Conservation (phyloP, 2,888 invertebrate species). For the Volucella bombylans region DNA sequence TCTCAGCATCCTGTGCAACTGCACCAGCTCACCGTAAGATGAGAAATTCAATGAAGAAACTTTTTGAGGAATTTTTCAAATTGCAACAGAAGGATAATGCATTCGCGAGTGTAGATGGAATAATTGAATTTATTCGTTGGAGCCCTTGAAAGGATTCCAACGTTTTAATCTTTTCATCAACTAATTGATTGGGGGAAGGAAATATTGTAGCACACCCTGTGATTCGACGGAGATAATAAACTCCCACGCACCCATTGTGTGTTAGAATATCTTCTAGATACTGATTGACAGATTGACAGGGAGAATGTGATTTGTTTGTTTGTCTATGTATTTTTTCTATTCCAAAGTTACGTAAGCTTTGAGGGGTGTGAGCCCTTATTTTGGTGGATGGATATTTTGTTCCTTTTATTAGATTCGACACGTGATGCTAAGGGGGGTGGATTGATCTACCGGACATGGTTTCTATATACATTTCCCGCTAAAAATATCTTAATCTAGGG, state of each 20-base stretch:
- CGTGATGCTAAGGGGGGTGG: too few relatives aligned
- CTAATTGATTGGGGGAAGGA: neutral
- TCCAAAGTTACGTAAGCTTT: too few relatives aligned
- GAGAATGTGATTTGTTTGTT: constrained; percentile 8
- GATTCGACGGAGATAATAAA: too few relatives aligned
- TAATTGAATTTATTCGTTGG: constrained; percentile 1
- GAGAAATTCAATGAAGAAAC: neutral
- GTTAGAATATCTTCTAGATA: neutral
- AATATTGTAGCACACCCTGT: too few relatives aligned
- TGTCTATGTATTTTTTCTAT: neutral
- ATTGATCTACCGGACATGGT: too few relatives aligned
- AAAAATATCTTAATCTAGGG: too few relatives aligned
- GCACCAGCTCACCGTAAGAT: neutral
- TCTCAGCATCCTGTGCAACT: neutral
- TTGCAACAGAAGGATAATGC: constrained; percentile 14
- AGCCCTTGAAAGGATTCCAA: neutral
- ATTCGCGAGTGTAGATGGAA: neutral
- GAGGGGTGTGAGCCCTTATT: too few relatives aligned
- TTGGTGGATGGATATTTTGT: too few relatives aligned
- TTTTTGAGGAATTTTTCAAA: neutral
- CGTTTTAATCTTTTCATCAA: constrained; percentile 4
- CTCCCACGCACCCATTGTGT: neutral
- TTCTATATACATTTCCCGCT: too few relatives aligned
- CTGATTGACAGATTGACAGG: constrained; percentile 19
- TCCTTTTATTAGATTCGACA: too few relatives aligned